These are phyloP conservation scores for Cephonodes hylas DNA, from an alignment of 2,888 invertebrate species.

Conservation along the genomic window DNA sequence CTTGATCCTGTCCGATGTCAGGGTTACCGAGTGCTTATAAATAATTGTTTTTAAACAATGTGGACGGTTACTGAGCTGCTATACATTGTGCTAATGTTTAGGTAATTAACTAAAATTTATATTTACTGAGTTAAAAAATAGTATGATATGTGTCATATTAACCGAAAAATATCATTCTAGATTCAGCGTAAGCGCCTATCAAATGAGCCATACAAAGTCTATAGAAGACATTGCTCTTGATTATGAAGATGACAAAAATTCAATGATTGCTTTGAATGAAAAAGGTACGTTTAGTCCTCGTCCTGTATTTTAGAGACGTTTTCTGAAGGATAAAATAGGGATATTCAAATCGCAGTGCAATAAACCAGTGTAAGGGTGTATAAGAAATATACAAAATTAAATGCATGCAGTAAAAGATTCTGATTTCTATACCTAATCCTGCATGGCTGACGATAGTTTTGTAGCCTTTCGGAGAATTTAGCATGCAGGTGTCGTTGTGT, in stretches of 20 bases:
- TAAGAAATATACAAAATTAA: no score
- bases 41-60: neutral
- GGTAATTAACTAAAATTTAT: neutral
- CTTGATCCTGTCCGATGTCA: no score
- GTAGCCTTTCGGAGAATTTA: no score
- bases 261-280: slow-evolving; percentile 58
- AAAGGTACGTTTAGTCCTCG: slow-evolving; percentile 36
- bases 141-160: no score
- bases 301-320: neutral
- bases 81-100: neutral
- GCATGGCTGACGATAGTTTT: no score
- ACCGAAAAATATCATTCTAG: slow-evolving; percentile 18
- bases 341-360: no score
- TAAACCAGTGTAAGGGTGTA: no score
- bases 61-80: neutral
- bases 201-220: slow-evolving; percentile 39
- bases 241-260: slow-evolving; percentile 71
- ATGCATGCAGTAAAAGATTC: no score
- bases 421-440: no score
- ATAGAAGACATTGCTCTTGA: slow-evolving; percentile 55
- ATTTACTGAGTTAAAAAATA: neutral
- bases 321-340: no score
- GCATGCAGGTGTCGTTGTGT: no score
- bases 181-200: neutral
- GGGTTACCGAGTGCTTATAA: neutral